A percentile compares a stretch with the other conserved stretches of the same genome.
These are phyloP conservation scores for Vulpes lagopus DNA, from an alignment of 2,113 vertebrate genomes.

Conservation along the genomic window DNA sequence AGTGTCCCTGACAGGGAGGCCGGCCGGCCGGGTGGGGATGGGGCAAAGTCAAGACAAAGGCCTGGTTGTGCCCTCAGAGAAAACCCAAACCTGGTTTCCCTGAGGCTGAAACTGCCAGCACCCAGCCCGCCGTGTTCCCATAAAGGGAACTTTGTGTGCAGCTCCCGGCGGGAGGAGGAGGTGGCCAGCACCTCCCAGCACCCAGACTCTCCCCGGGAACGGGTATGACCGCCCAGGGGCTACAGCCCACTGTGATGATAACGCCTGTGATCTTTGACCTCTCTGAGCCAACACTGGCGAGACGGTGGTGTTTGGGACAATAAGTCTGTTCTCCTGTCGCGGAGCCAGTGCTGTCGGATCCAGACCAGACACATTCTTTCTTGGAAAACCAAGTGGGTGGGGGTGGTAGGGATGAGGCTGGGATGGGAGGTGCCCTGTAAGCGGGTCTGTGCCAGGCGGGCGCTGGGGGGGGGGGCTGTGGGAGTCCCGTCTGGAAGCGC, in stretches of 20 bases:
- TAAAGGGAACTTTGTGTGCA: constrained; percentile 74
- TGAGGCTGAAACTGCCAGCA: background rate
- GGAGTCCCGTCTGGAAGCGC: background rate
- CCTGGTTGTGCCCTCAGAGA: constrained; percentile 61
- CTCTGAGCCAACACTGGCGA: background rate
- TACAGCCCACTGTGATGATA: rapidly evolving
- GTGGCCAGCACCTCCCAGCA: background rate
- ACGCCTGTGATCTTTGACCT: background rate
- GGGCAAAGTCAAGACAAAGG: constrained; percentile 52
- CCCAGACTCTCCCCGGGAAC: background rate
- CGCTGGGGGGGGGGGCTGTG: background rate
- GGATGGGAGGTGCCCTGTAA: background rate
- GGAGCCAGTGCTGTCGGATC: background rate
- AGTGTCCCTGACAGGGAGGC: background rate
- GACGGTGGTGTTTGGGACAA: background rate
- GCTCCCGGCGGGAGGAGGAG: background rate
- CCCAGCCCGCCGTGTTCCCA: constrained; percentile 3
- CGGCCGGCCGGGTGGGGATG: background rate
- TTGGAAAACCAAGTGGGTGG: background rate
- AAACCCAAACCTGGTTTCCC: constrained; percentile 71
- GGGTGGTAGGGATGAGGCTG: background rate
- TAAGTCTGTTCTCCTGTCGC: background rate
- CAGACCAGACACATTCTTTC: constrained; percentile 20
- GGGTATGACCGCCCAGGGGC: background rate
- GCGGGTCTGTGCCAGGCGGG: background rate